phyloP scores from a whole-genome alignment of 2,113 vertebrate species.

The Ceratotherium simum region DNA sequence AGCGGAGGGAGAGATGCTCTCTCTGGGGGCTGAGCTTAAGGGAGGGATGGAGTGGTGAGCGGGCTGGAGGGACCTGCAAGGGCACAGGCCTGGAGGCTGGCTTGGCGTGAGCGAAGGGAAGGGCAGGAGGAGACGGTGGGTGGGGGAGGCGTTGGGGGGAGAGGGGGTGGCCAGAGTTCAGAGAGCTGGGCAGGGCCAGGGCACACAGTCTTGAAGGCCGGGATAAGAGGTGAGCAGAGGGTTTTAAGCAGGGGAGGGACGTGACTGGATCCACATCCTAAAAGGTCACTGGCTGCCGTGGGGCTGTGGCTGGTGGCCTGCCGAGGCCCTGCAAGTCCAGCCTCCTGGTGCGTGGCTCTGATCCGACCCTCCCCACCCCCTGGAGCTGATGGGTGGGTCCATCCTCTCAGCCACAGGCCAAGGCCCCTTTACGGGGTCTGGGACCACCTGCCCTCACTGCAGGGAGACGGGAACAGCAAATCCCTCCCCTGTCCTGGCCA shows the following conservation, averaged over 20 bases:
- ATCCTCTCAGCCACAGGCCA: neutral
- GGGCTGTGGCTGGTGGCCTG: neutral
- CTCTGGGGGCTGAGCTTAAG: neutral
- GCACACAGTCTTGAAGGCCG: no score
- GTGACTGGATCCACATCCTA: rapidly evolving
- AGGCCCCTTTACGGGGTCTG: neutral
- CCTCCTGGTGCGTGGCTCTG: rapidly evolving
- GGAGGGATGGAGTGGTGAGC: neutral
- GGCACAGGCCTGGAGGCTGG: neutral
- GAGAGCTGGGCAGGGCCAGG: neutral
- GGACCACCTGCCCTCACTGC: rapidly evolving
- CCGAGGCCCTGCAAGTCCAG: neutral
- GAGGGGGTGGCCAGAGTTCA: no score
- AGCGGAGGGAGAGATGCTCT: rapidly evolving
- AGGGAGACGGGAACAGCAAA: constrained; percentile 45
- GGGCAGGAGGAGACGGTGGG: rapidly evolving
- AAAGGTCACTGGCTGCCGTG: neutral
- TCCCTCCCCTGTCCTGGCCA: neutral
- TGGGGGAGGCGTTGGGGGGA: no score
- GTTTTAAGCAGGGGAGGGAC: neutral
- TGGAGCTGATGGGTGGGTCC: neutral
- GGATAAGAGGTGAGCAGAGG: neutral
- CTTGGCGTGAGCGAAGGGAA: neutral
- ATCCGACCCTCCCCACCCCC: neutral
- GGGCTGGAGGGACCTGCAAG: rapidly evolving